Percentiles rank a stretch among this genome's conserved stretches.
These are phyloP conservation scores for Hydroisotoma schaefferi DNA, from an alignment of 2,888 invertebrate genomes.

Conservation along the genomic window DNA sequence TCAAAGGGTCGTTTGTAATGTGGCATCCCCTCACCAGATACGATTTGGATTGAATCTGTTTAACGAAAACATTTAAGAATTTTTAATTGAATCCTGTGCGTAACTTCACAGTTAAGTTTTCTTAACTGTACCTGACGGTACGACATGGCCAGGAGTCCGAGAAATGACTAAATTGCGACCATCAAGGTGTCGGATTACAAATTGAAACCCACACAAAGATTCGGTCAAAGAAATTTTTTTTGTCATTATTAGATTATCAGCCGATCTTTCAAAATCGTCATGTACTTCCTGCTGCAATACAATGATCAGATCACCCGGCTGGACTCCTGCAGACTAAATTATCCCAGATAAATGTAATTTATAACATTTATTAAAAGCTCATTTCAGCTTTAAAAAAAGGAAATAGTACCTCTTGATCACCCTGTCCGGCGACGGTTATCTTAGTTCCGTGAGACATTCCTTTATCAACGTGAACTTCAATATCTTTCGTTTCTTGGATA, in stretches of 20 bases:
- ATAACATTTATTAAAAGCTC: conserved; percentile 7
- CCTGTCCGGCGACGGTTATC: conserved; percentile 80
- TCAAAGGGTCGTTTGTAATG: conserved; percentile 76
- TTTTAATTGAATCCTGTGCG: too few relatives aligned
- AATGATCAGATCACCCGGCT: conserved; percentile 85
- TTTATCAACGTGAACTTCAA: conserved; percentile 83
- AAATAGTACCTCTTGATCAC: conserved; percentile 79
- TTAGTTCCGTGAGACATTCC: conserved; percentile 85
- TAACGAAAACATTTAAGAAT: too few relatives aligned
- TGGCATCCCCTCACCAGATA: conserved; percentile 89
- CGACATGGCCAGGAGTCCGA: conserved; percentile 72
- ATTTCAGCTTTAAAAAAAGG: too few relatives aligned
- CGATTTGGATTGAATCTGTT: conserved; percentile 62
- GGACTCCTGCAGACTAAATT: conserved; percentile 61
- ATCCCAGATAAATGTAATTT: background rate
- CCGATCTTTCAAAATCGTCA: conserved; percentile 71
- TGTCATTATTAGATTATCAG: conserved; percentile 69
- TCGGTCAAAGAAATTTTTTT: conserved; percentile 77
- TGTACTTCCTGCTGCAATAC: conserved; percentile 78
- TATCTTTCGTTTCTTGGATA: conserved; percentile 72
- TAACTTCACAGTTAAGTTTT: background rate
- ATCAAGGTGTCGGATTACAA: conserved; percentile 83
- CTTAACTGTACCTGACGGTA: conserved; percentile 66
- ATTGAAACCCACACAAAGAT: conserved; percentile 83
- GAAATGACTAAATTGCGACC: conserved; percentile 74